Evolutionary conservation across 2,888 invertebrate genomes (phyloP), one percentile per base, ranked within the genome.

Genomic region (Leistus spinibarbis): DNA sequence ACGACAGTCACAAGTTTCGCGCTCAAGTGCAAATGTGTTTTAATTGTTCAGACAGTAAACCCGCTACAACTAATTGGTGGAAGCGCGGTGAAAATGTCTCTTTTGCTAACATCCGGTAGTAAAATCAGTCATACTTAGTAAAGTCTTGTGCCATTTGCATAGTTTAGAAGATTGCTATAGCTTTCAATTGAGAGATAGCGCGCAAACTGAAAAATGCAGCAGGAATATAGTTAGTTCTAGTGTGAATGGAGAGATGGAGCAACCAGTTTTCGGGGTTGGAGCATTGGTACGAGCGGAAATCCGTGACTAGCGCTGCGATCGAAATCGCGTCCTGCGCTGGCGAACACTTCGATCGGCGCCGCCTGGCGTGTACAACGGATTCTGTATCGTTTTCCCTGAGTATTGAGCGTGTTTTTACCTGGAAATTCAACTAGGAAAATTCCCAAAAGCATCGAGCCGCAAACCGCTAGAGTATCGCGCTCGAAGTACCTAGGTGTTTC

Each of bases 301-400:
- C 64, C 64, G 23, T 24, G 27, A 2, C 16, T 16, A 56, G 68
- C 68, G 68, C 68, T 22, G 64, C 27, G 64, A 17, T 56, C 20
- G 17, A 23, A 19, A 22, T 27, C 19, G 40, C 53, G 24, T 17
- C 13, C 66, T 16, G 16, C 53, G 66, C 53, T 56, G 7, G 56
- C 68, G 22, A 23, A 56, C 68, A 68, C 68, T 68, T 68, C 68
- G 68, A 68, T 68, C 68, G 68, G 56, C 56, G 68, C 54, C 54
- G 22, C 13, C 24, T 68, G 54, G 22, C 54, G 68, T 68, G 56
- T 54, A 68, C 27, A 23, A 27, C 64, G 64, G 23, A 40, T 27
- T 64, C 17, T 64, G 64, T 27, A 22, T 17, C 27, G 64, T 20
- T 64, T 64, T 40, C 40, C 60, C 17, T 22, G 24, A 64, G 23